Base-by-base conservation (phyloP, 2,888 invertebrate genomes). In the Cephus pulcher region DNA sequence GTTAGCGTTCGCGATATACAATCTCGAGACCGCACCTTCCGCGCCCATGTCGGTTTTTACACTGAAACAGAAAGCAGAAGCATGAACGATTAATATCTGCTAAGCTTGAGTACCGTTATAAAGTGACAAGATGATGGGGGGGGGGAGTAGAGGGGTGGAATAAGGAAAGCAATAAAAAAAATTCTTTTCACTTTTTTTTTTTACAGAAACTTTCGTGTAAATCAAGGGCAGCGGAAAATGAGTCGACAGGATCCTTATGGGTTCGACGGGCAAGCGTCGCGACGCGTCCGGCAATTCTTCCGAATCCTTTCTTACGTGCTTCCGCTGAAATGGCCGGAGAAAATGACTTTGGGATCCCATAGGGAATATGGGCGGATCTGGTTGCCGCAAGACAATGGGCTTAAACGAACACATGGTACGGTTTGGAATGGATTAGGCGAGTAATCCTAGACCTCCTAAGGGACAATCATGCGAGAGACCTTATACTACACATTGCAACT, bases 1-100 rank as follows among this genome's bases (percentile, higher is more conserved):
- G 89, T 95, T 95, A 76, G 96, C 96, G 90, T 96, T 96, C 79
- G 96, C 96, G 84, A 96, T 96, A 92, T 96, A 96, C 80, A 96
- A 93, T 77, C 95, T 93, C 81, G 96, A 96, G 80, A 95, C 92
- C 33, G 96, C 96, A 74, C 95, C 95, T 86, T 95, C 95, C 30
- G 94, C 93, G 76, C 95, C 93, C 88, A 96, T 95, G 90, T 96
- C 96, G 75, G 96, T 96, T 92, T 96, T 96, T 76, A 96, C 96
- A 87, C 96, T 96, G 93, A 70, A 92, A 91, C 87, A 89, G 85
- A 87, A 86, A 88, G 30, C 34, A 35, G 34, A 56, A 15, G 56
- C 56, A 9, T 56, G 2, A 9, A 56, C 15, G 56, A 56, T 56
- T 56, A 23, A 23, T 23, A 56, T 23, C 56, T 56, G 56, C 56